These are phyloP conservation scores for Lagodon rhomboides DNA, from an alignment of 2,797 vertebrate genomes.

Conservation along the genomic window DNA sequence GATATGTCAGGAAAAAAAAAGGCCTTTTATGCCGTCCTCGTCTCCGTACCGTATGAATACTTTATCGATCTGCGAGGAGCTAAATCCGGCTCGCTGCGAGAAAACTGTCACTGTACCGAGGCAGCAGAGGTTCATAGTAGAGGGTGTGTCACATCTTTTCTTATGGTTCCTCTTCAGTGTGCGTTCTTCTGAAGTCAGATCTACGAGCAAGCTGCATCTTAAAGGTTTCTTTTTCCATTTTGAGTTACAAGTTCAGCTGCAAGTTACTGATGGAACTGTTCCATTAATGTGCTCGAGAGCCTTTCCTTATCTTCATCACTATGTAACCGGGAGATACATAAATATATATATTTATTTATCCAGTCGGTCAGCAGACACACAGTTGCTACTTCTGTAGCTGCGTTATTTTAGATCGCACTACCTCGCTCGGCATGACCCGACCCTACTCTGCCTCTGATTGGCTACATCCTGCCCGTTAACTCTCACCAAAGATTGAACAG, in stretches of 20 bases:
- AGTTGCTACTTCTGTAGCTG: no score
- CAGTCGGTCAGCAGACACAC: no score
- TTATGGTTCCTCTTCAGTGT: not conserved
- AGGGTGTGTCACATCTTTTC: not conserved
- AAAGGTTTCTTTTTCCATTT: not conserved
- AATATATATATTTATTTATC: no score
- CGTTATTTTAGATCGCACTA: no score
- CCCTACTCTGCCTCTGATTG: no score
- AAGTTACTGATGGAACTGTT: not conserved
- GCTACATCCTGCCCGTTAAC: no score
- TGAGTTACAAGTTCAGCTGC: not conserved
- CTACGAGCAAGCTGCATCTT: not conserved
- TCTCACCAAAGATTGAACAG: no score
- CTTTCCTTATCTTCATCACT: no score
- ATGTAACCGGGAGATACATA: no score
- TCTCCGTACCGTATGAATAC: slow-evolving; percentile 57
- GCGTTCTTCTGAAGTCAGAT: not conserved
- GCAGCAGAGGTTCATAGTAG: not conserved
- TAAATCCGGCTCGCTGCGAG: slow-evolving; percentile 49
- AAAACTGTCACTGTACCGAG: slow-evolving; percentile 17
- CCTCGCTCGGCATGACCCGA: no score
- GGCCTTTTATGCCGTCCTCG: slow-evolving; percentile 49
- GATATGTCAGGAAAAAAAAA: slow-evolving; percentile 46
- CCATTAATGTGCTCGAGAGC: no score
- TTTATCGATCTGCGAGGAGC: slow-evolving; percentile 62